Percentiles rank a stretch among this genome's conserved stretches.
Evolutionary conservation across 2,113 vertebrate genomes (phyloP).

Genomic region (Anoura caudifer): DNA sequence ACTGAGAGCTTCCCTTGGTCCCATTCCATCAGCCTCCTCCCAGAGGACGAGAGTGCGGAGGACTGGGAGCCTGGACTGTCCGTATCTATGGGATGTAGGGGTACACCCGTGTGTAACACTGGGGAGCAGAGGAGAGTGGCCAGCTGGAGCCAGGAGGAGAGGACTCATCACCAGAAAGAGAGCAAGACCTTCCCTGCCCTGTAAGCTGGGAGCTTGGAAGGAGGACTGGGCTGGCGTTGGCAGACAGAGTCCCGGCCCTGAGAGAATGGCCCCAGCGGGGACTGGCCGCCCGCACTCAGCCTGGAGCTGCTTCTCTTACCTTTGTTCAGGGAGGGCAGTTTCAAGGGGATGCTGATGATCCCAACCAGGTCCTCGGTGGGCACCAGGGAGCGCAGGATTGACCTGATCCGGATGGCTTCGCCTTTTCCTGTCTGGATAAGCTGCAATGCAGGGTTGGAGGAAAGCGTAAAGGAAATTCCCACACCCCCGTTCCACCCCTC

Average conservation of each 20-base stretch:
- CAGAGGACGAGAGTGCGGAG: not conserved
- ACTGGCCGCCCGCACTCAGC: not conserved
- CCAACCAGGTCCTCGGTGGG: conserved; percentile 97
- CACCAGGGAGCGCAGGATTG: conserved; percentile 97
- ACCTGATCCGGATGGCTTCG: conserved; percentile 96
- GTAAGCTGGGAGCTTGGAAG: not conserved
- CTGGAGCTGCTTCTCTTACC: conserved; percentile 80
- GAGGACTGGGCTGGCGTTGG: too few relatives aligned
- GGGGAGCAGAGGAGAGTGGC: not conserved
- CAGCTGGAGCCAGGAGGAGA: not conserved
- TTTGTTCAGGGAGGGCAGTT: conserved; percentile 94
- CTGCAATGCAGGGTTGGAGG: conserved; percentile 78
- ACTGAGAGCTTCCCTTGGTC: not conserved
- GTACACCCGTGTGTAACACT: not conserved
- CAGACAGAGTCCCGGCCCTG: not conserved
- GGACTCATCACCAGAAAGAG: not conserved
- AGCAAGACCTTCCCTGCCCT: not conserved
- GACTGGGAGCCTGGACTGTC: not conserved
- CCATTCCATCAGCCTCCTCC: not conserved
- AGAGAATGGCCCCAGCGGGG: not conserved
- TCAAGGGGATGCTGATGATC: conserved; percentile 97
- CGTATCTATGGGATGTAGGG: fast-evolving
- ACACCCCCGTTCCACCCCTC: fast-evolving
- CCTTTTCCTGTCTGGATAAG: conserved; percentile 99
- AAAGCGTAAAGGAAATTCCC: not conserved